Evolutionary conservation across 2,113 vertebrate genomes (phyloP).

Genomic region (Gila orcuttii): DNA sequence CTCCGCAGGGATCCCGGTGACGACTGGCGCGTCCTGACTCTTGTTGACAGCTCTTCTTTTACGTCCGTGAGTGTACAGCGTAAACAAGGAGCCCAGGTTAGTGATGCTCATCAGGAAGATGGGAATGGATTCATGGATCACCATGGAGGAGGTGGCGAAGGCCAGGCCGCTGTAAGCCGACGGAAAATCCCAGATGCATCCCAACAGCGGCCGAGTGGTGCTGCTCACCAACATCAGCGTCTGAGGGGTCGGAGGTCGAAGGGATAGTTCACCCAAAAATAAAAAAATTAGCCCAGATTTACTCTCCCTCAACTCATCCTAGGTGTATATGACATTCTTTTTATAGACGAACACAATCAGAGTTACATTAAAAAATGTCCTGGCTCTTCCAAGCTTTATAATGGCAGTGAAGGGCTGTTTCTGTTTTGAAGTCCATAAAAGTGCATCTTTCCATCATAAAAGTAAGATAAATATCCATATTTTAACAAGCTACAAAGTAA

Average conservation of each 20-base stretch:
- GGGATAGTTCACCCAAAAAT: no score
- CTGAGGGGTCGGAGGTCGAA: constrained; percentile 55
- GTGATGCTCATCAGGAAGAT: constrained; percentile 76
- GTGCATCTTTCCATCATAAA: no score
- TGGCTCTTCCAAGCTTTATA: no score
- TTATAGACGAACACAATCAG: no score
- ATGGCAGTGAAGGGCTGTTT: no score
- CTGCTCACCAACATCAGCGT: constrained; percentile 78
- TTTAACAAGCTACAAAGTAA: no score
- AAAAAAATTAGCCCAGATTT: no score
- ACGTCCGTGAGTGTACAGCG: constrained; percentile 71
- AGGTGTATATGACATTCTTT: no score
- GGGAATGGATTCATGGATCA: constrained; percentile 77
- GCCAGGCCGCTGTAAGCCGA: constrained; percentile 64
- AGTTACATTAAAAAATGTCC: no score
- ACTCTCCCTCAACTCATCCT: no score
- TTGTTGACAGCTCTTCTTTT: constrained; percentile 24
- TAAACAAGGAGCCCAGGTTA: constrained; percentile 77
- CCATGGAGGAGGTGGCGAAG: constrained; percentile 77
- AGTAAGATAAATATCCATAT: no score
- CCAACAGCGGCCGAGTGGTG: constrained; percentile 78
- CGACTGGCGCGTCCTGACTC: constrained; percentile 50
- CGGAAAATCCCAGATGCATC: constrained; percentile 81
- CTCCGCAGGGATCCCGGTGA: constrained; percentile 74
- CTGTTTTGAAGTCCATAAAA: no score